phyloP scores from a whole-genome alignment of 2,797 vertebrate genomes.

The Pachyuromys duprasi region DNA sequence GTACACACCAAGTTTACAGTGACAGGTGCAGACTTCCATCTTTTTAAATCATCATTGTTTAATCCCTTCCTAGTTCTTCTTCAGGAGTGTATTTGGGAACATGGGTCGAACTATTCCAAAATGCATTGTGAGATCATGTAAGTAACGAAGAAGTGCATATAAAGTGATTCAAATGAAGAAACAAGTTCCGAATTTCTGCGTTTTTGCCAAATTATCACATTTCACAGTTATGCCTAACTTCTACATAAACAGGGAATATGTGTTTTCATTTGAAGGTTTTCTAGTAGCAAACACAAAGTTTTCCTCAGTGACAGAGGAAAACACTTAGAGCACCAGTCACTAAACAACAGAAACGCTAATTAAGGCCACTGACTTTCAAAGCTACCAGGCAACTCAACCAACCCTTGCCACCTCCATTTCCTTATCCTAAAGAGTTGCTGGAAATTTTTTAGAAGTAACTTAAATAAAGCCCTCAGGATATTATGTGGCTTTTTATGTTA shows the following conservation, averaged over 20 bases:
- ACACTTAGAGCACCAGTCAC: neutral
- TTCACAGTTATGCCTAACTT: constrained; percentile 32
- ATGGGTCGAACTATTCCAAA: neutral
- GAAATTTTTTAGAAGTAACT: constrained; percentile 12
- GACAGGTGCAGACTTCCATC: neutral
- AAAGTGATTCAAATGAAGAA: constrained; percentile 20
- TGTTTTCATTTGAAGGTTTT: constrained; percentile 50
- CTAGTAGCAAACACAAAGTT: neutral
- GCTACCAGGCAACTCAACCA: neutral
- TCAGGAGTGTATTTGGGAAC: neutral
- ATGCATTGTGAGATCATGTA: constrained; percentile 10
- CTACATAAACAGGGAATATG: neutral
- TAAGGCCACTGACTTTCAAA: neutral
- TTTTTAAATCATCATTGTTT: neutral
- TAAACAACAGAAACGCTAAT: neutral
- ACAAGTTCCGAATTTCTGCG: constrained; percentile 33
- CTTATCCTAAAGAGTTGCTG: neutral
- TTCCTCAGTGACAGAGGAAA: constrained; percentile 22
- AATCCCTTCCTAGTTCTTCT: constrained; percentile 21
- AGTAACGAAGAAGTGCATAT: constrained; percentile 23
- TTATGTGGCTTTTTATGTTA: neutral
- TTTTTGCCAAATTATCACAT: constrained; percentile 20
- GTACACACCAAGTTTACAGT: neutral
- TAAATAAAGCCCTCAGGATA: neutral
- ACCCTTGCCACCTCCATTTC: neutral